Evolutionary conservation across 1,140 invertebrate species (phyloP).

Genomic region (Drosophila malerkotliana): DNA sequence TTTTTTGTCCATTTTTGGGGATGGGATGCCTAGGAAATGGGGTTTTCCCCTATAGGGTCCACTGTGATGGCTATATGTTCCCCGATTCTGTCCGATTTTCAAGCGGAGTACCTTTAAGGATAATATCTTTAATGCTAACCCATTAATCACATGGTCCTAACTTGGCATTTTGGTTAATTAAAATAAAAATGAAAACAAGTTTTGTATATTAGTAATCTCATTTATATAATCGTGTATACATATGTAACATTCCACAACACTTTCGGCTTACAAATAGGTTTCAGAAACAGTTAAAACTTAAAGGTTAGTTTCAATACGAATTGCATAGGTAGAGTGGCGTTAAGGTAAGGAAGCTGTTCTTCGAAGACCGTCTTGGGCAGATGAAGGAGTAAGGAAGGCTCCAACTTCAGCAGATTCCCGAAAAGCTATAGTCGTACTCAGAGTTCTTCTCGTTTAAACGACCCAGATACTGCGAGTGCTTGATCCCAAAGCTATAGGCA

Average conservation of each 20-base stretch:
- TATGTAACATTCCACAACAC: conserved; percentile 72
- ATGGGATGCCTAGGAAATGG: too few species aligned
- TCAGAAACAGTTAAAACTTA: conserved; percentile 67
- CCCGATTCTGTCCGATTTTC: too few species aligned
- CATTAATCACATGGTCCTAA: too few species aligned
- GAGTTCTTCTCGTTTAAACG: conserved; percentile 84
- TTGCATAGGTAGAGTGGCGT: conserved; percentile 49
- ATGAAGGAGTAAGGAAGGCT: conserved; percentile 16
- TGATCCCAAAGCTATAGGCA: conserved; percentile 93
- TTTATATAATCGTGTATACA: conserved; percentile 47
- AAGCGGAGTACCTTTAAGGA: too few species aligned
- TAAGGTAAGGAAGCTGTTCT: conserved; percentile 51
- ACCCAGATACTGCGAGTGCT: conserved; percentile 92
- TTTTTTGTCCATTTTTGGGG: too few species aligned
- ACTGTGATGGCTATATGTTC: too few species aligned
- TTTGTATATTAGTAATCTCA: conserved; percentile 37
- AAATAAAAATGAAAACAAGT: background rate
- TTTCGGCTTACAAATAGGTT: conserved; percentile 54
- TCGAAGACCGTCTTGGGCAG: conserved; percentile 65
- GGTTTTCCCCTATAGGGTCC: too few species aligned
- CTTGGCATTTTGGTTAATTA: background rate
- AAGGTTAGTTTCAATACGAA: conserved; percentile 50
- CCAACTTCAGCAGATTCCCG: conserved; percentile 70
- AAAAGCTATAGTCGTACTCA: conserved; percentile 72
- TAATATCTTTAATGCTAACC: too few species aligned